Percentiles rank a stretch among this genome's conserved stretches.
Conservation (phyloP, 2,888 invertebrate species). For the Leptothorax acervorum region DNA sequence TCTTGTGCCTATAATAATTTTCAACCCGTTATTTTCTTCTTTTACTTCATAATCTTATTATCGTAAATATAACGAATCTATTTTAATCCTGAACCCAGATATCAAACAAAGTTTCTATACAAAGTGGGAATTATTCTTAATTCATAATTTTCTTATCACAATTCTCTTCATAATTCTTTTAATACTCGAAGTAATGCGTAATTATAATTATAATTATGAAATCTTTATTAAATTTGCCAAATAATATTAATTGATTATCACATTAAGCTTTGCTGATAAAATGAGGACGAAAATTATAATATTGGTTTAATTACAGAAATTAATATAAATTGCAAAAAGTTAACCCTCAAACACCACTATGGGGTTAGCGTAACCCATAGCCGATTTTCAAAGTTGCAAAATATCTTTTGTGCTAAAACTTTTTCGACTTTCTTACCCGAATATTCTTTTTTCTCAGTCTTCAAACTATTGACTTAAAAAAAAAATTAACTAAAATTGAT, state of each 20-base stretch:
- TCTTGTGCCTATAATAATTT: background rate
- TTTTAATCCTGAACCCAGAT: background rate
- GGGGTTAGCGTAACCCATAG: too few species aligned
- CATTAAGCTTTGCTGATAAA: background rate
- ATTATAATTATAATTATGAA: background rate
- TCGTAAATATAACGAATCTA: background rate
- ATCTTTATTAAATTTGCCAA: background rate
- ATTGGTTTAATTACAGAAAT: constrained; percentile 9
- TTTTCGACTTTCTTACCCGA: too few species aligned
- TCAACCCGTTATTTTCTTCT: background rate
- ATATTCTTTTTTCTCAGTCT: too few species aligned
- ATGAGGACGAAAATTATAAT: background rate
- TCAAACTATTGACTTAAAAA: too few species aligned
- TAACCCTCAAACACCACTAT: too few species aligned
- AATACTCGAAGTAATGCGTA: background rate
- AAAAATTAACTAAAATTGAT: too few species aligned
- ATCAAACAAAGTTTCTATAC: background rate
- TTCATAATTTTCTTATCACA: background rate
- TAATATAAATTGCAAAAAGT: background rate
- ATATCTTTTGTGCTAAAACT: too few species aligned
- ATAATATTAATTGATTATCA: background rate
- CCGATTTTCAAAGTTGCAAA: too few species aligned
- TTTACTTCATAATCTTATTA: background rate
- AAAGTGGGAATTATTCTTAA: background rate
- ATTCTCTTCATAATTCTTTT: background rate